Evolutionary conservation across 1,140 invertebrate species (phyloP).

Genomic region (Agrypnia vestita): DNA sequence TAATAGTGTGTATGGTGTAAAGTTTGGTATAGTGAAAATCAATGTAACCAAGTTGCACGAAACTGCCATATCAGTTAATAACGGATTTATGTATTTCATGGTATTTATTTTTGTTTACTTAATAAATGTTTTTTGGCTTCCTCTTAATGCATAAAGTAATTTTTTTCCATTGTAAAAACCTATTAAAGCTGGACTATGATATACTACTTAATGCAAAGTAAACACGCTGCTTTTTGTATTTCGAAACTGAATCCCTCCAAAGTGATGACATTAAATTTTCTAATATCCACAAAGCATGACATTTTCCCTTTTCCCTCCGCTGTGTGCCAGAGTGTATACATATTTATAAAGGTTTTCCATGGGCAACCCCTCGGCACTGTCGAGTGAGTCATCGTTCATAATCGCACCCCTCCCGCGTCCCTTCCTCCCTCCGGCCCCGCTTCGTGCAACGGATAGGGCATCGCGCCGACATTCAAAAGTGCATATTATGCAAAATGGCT

Average conservation of each 20-base stretch:
- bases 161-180: no score
- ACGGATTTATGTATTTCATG: no score
- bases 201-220: not conserved
- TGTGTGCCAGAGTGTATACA: slow-evolving; percentile 3
- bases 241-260: not conserved
- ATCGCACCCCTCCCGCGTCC: not conserved
- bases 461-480: slow-evolving; percentile 35
- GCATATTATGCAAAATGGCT: slow-evolving; percentile 42
- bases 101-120: no score
- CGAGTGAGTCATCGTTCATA: slow-evolving; percentile 17
- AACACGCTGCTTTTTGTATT: slow-evolving; percentile 13
- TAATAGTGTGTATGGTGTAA: no score
- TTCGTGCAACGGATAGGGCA: not conserved
- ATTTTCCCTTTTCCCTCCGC: slow-evolving; percentile 35
- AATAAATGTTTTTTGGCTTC: no score
- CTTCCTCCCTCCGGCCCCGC: not conserved
- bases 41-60: no score
- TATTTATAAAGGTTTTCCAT: slow-evolving; percentile 29
- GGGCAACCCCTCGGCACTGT: slow-evolving; percentile 1
- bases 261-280: slow-evolving; percentile 12
- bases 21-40: no score
- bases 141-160: no score
- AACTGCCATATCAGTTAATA: no score
- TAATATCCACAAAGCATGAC: slow-evolving; percentile 35
- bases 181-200: no score